Evolutionary conservation across 2,888 invertebrate genomes (phyloP), one percentile per base, ranked within the genome.

Genomic region (Eretmocerus hayati): DNA sequence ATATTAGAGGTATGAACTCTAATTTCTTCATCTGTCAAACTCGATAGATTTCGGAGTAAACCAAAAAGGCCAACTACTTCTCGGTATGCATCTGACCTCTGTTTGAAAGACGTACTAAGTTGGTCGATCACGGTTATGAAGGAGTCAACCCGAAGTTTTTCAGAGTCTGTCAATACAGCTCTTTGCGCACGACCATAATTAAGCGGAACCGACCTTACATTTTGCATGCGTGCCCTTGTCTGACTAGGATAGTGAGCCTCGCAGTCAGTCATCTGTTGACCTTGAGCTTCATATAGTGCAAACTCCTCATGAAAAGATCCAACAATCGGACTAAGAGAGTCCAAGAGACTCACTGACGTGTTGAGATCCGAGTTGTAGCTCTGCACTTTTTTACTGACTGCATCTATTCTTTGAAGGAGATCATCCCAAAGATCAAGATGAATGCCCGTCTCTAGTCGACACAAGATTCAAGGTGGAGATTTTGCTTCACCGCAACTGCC

Each of bases 371-470:
- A 11, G 36, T 41, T 36, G 20, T 22, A 35, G 36, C 45, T 41
- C 36, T 45, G 46, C 37, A 50, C 23, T 22, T 41, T 40, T 18
- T 41, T 16, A 26, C 45, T 50, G n/a, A 42, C 45, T 20, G 30
- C 36, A 31, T 53, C 48, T n/a, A 53, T 43, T 39, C 42, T 48
- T 31, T 46, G 35, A 5, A 52, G 21, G n/a, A n/a, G n/a, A n/a
- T n/a, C n/a, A n/a, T n/a, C n/a, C n/a, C n/a, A n/a, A n/a, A 52
- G 35, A 30, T 55, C 42, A 13, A 45, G 33, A 48, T 48, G 50
- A 16, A 50, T 54, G 32, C 45, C 39, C 31, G 38, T 52, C 42
- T 55, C 55, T 36, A 50, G 43, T 50, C 48, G 41, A 22, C 26
- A 39, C 42, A 55, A 46, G 40, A 42, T 42, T 3, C 50, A 47